A percentile compares a stretch with the other conserved stretches of the same genome.
These are phyloP conservation scores for Danaus chrysippus DNA, from an alignment of 2,888 invertebrate genomes.

Conservation along the genomic window DNA sequence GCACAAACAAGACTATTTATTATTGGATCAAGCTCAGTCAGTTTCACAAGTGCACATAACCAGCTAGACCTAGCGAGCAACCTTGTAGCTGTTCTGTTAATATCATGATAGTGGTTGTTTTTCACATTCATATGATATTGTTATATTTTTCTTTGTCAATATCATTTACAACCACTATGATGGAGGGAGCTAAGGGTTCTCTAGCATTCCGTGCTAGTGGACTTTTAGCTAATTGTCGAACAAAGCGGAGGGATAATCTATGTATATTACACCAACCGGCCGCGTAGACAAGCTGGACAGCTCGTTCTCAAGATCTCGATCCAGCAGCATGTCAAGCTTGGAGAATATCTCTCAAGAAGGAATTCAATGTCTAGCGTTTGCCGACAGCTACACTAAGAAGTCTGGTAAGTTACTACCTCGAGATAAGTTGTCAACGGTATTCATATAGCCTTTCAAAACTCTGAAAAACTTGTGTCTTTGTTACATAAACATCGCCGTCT, in stretches of 20 bases:
- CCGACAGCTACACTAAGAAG: conserved; percentile 96
- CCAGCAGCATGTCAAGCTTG: conserved; percentile 98
- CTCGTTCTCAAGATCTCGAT: conserved; percentile 96
- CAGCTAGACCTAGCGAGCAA: conserved; percentile 59
- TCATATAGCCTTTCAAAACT: too few species aligned
- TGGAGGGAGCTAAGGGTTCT: conserved; percentile 31
- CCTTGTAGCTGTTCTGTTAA: conserved; percentile 41
- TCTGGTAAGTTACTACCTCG: conserved; percentile 83
- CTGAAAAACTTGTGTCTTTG: too few species aligned
- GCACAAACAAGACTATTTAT: conserved; percentile 44
- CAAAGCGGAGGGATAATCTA: conserved; percentile 51
- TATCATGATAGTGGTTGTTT: conserved; percentile 19
- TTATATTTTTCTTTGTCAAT: neutral
- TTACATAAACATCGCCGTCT: too few species aligned
- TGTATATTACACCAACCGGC: conserved; percentile 73
- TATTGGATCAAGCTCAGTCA: conserved; percentile 64
- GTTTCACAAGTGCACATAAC: conserved; percentile 66
- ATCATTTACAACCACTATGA: conserved; percentile 24
- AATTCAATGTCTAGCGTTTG: conserved; percentile 96
- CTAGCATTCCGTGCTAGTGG: conserved; percentile 33
- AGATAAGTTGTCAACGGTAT: too few species aligned
- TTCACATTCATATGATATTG: neutral
- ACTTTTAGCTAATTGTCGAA: conserved; percentile 27
- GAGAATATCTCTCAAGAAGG: conserved; percentile 98
- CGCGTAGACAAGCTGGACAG: conserved; percentile 97